phyloP scores from a whole-genome alignment of 2,113 vertebrate species.

The Pitta sordida region DNA sequence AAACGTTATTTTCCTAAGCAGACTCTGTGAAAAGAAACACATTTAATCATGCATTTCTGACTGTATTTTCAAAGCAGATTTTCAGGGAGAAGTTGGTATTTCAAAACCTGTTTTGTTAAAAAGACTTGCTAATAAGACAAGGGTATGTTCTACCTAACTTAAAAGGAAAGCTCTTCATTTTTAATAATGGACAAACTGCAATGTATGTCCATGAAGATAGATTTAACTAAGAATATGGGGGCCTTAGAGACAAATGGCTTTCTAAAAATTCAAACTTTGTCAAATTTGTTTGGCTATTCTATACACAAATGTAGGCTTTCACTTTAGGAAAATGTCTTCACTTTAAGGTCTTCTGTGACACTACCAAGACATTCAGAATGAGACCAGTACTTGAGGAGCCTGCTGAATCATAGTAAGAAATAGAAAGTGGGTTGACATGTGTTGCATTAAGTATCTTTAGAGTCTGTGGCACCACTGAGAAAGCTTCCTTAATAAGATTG shows the following conservation, averaged over 20 bases:
- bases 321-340: background rate
- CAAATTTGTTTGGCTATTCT: background rate
- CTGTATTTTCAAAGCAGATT: slow-evolving; percentile 17
- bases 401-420: background rate
- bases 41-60: background rate
- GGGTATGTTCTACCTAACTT: background rate
- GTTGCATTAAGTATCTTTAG: background rate
- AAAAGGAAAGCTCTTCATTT: background rate
- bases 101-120: slow-evolving; percentile 1
- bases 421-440: background rate
- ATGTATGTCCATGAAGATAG: background rate
- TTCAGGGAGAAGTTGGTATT: background rate
- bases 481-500: background rate
- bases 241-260: background rate
- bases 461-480: background rate
- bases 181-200: background rate
- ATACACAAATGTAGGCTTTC: background rate
- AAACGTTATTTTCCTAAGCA: background rate
- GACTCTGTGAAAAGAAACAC: background rate
- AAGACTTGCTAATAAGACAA: background rate
- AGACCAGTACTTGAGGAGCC: background rate
- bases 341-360: background rate
- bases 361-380: background rate
- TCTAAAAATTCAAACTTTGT: background rate
- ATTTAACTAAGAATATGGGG: background rate